Evolutionary conservation across 1,140 invertebrate species (phyloP).

Genomic region (Brachionus rubens): DNA sequence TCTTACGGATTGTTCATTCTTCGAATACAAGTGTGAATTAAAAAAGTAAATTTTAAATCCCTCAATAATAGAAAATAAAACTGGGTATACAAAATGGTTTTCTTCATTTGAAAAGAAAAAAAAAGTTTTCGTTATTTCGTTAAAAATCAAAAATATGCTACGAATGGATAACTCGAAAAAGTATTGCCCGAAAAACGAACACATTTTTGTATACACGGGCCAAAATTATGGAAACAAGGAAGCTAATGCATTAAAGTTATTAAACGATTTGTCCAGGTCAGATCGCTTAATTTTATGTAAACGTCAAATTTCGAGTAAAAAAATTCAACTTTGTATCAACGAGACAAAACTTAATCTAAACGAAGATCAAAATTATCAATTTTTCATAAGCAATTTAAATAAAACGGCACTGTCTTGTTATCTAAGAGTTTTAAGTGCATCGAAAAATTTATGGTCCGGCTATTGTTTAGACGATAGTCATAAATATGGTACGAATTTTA

Average conservation of each 20-base stretch:
- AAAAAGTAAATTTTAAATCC: neutral
- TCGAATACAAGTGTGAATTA: slow-evolving; percentile 18
- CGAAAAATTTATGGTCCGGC: neutral
- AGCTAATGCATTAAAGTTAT: neutral
- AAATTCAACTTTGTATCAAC: neutral
- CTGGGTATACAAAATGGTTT: too few relatives aligned
- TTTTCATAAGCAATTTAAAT: slow-evolving; percentile 14
- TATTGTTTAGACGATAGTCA: neutral
- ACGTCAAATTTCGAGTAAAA: slow-evolving; percentile 10
- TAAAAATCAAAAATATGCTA: too few relatives aligned
- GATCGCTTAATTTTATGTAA: neutral
- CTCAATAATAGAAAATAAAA: neutral
- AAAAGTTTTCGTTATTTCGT: too few relatives aligned
- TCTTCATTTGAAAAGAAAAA: too few relatives aligned
- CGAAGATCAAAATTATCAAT: neutral
- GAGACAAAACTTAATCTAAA: neutral
- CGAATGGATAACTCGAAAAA: neutral
- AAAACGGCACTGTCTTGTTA: neutral
- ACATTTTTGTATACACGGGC: slow-evolving; percentile 8
- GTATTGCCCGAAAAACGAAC: neutral
- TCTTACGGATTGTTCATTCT: neutral
- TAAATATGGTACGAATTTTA: neutral
- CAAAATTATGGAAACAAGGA: slow-evolving; percentile 36
- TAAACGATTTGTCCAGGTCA: slow-evolving; percentile 5
- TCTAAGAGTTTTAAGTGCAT: neutral